Conservation (phyloP, 2,113 vertebrate genomes). For the Mesembrinibis cayennensis region DNA sequence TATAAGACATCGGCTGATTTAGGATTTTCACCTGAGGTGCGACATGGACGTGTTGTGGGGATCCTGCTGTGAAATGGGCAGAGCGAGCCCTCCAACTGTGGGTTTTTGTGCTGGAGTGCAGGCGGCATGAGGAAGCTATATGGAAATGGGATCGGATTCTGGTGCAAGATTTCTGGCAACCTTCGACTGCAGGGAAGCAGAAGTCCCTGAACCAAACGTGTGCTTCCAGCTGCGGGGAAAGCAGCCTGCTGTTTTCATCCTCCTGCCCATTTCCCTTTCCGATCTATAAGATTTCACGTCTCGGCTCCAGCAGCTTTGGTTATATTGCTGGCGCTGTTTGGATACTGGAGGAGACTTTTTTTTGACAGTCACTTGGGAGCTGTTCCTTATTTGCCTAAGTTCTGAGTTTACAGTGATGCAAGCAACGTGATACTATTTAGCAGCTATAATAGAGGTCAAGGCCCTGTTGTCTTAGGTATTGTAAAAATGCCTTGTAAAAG, state of each 20-base stretch:
- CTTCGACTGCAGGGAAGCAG: background rate
- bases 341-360: background rate
- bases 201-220: background rate
- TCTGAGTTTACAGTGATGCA: slow-evolving; percentile 6
- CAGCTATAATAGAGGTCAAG: slow-evolving; percentile 23
- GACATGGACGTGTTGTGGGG: fast-evolving
- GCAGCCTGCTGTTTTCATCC: background rate
- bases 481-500: slow-evolving; percentile 50
- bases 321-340: background rate
- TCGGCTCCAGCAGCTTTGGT: background rate
- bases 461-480: slow-evolving; percentile 7
- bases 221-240: background rate
- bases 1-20: background rate
- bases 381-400: background rate
- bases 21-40: background rate
- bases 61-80: background rate
- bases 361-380: background rate
- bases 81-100: background rate
- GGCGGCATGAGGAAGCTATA: background rate
- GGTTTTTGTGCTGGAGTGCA: background rate
- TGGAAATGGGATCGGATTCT: background rate
- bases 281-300: background rate
- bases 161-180: background rate
- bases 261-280: background rate
- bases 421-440: background rate